These are phyloP conservation scores for Anthonomus grandis DNA, from an alignment of 1,140 invertebrate genomes.

Conservation along the genomic window DNA sequence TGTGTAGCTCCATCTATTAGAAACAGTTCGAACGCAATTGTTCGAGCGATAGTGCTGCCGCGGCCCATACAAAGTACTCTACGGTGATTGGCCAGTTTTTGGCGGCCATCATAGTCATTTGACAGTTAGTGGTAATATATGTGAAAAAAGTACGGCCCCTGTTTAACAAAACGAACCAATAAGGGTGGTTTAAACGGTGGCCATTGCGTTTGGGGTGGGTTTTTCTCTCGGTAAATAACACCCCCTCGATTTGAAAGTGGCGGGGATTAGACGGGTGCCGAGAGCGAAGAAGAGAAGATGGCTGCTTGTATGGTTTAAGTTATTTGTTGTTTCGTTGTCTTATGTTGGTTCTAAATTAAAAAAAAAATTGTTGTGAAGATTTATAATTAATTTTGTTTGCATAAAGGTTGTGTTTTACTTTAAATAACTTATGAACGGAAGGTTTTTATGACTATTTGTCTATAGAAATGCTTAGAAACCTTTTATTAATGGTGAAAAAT, in stretches of 20 bases:
- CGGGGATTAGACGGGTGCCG: conserved; percentile 1
- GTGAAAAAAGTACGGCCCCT: conserved; percentile 32
- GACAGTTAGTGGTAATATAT: conserved; percentile 37
- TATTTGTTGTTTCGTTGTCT: too few relatives aligned
- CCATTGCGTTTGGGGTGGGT: conserved; percentile 42
- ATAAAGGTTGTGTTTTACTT: too few relatives aligned
- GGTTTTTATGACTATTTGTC: too few relatives aligned
- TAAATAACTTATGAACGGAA: too few relatives aligned
- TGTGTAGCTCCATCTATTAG: conserved; percentile 29
- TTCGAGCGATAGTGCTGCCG: conserved; percentile 17
- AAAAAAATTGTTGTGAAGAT: too few relatives aligned
- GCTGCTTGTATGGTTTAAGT: too few relatives aligned
- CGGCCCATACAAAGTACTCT: conserved; percentile 16
- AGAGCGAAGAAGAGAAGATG: conserved; percentile 12
- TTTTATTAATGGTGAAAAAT: too few relatives aligned
- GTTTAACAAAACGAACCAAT: conserved; percentile 34
- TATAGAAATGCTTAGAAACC: too few relatives aligned
- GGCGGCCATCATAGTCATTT: conserved; percentile 40
- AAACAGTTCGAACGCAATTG: conserved; percentile 8
- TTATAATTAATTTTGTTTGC: too few relatives aligned
- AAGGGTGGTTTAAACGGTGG: conserved; percentile 27
- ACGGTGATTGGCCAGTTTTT: conserved; percentile 33
- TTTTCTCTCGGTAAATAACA: conserved; percentile 33
- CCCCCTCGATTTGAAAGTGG: conserved; percentile 4
- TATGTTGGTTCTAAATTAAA: too few relatives aligned